Conservation (phyloP, 2,797 vertebrate genomes). For the Picus viridis region DNA sequence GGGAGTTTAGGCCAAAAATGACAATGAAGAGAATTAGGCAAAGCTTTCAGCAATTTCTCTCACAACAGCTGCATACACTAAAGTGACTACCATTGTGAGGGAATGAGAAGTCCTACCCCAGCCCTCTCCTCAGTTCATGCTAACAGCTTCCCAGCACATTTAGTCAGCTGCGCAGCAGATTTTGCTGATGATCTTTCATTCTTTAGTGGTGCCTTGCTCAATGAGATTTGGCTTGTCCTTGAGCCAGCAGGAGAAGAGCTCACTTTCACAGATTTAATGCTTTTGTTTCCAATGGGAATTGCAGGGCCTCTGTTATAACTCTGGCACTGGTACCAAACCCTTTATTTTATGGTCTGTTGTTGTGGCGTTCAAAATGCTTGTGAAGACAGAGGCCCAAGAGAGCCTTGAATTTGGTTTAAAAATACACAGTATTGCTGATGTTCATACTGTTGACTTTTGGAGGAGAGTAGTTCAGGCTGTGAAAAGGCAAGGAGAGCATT, state of each 20-base stretch:
- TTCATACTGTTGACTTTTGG: neutral
- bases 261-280: conserved; percentile 49
- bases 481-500: neutral
- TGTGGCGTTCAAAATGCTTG: conserved; percentile 45
- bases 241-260: conserved; percentile 21
- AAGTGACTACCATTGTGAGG: neutral
- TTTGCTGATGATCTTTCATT: conserved; percentile 39
- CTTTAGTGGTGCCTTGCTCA: conserved; percentile 40
- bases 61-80: neutral
- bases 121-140: conserved; percentile 1
- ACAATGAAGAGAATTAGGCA: neutral
- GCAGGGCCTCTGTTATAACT: conserved; percentile 33
- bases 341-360: conserved; percentile 53
- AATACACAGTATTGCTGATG: neutral
- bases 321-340: neutral
- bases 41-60: neutral
- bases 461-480: neutral
- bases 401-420: conserved; percentile 11
- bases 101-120: neutral
- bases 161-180: conserved; percentile 47
- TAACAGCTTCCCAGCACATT: conserved; percentile 5
- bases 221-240: conserved; percentile 34
- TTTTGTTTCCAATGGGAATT: conserved; percentile 28
- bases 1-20: neutral
- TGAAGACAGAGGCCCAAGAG: conserved; percentile 11